A percentile compares a stretch with the other conserved stretches of the same genome.
These are phyloP conservation scores for Diachasma alloeum DNA, from an alignment of 1,140 invertebrate species.

Conservation along the genomic window DNA sequence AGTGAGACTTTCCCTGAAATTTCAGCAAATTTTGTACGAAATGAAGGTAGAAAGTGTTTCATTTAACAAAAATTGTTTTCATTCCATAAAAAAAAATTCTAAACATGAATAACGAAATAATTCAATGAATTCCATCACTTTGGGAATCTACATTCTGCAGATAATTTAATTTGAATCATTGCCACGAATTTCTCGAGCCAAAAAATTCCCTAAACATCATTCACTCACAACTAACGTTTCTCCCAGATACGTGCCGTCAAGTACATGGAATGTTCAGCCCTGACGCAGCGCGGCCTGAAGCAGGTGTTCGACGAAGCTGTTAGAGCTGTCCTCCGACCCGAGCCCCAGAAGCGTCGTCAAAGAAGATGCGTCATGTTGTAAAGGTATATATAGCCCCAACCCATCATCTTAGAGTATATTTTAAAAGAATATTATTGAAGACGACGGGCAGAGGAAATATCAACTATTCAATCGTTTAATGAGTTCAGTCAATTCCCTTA, in stretches of 20 bases:
- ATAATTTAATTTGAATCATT: too few relatives aligned
- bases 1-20: too few relatives aligned
- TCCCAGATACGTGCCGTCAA: conserved; percentile 88
- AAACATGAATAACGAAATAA: too few relatives aligned
- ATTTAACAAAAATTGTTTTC: too few relatives aligned
- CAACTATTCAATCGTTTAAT: neutral
- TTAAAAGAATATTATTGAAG: conserved; percentile 1
- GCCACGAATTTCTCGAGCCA: neutral
- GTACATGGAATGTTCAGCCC: conserved; percentile 98
- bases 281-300: conserved; percentile 97
- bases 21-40: too few relatives aligned
- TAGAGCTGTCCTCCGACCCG: conserved; percentile 90
- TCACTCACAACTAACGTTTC: neutral
- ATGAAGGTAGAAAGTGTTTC: too few relatives aligned
- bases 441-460: conserved; percentile 4
- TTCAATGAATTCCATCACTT: too few relatives aligned
- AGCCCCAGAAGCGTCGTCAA: conserved; percentile 90
- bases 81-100: too few relatives aligned
- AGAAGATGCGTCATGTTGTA: conserved; percentile 91
- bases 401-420: conserved; percentile 26
- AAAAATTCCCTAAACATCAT: too few relatives aligned
- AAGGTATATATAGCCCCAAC: conserved; percentile 47
- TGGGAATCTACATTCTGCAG: too few relatives aligned
- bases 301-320: conserved; percentile 98
- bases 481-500: conserved; percentile 2